phyloP scores from a whole-genome alignment of 2,113 vertebrate genomes.

The Agapornis roseicollis region DNA sequence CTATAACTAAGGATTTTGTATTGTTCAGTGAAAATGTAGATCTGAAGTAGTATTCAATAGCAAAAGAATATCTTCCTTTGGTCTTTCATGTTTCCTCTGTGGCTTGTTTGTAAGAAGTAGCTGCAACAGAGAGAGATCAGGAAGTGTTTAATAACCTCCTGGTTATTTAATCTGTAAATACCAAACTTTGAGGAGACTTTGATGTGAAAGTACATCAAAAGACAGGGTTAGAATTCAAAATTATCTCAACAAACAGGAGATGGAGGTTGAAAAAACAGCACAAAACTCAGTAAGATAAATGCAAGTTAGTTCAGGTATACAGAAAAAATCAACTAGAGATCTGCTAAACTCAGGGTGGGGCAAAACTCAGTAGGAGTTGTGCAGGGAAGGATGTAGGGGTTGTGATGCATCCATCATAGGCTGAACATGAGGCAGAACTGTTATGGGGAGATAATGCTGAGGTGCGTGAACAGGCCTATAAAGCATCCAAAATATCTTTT shows the following conservation, averaged over 20 bases:
- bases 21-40: background rate
- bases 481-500: background rate
- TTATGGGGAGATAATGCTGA: background rate
- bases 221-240: conserved; percentile 31
- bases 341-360: background rate
- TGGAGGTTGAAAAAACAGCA: background rate
- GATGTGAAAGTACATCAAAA: conserved; percentile 56
- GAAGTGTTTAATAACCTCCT: conserved; percentile 47
- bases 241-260: conserved; percentile 29
- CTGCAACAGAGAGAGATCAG: conserved; percentile 32
- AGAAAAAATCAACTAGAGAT: background rate
- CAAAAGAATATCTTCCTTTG: conserved; percentile 19
- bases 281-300: background rate
- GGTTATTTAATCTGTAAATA: conserved; percentile 57
- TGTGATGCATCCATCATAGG: background rate
- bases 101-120: conserved; percentile 26
- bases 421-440: background rate
- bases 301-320: background rate
- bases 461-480: background rate
- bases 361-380: background rate
- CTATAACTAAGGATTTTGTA: background rate
- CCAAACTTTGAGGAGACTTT: conserved; percentile 44
- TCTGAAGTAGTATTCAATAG: background rate
- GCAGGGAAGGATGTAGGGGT: background rate
- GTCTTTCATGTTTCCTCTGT: conserved; percentile 30